Evolutionary conservation across 1,140 invertebrate species (phyloP).

Genomic region (Trichoplusia ni): DNA sequence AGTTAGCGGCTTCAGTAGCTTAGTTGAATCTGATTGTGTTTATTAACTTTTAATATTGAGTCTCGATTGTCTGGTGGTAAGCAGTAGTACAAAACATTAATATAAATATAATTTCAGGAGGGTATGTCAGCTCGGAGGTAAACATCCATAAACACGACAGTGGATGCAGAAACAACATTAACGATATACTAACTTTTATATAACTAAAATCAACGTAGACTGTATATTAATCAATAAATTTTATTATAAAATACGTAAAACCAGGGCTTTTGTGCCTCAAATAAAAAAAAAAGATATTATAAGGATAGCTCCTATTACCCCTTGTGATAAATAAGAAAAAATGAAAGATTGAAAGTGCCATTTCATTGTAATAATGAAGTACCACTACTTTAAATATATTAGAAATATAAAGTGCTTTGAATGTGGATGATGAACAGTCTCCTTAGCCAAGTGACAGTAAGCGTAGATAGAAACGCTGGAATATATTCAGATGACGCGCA

Average conservation of each 20-base stretch:
- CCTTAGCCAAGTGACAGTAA: too few species aligned
- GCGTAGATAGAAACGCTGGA: too few species aligned
- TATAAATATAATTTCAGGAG: slow-evolving; percentile 46
- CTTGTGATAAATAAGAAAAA: slow-evolving; percentile 46
- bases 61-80: not conserved
- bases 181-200: slow-evolving; percentile 10
- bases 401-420: not conserved
- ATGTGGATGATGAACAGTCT: not conserved
- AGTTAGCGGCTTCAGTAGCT: too few species aligned
- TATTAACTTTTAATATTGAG: too few species aligned
- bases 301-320: slow-evolving; percentile 25
- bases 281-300: slow-evolving; percentile 16
- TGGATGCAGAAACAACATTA: slow-evolving; percentile 29
- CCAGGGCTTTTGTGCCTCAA: slow-evolving; percentile 19
- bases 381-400: slow-evolving; percentile 8
- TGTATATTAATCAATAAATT: slow-evolving; percentile 23
- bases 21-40: too few species aligned
- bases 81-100: not conserved
- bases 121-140: slow-evolving; percentile 51
- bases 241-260: slow-evolving; percentile 17
- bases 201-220: slow-evolving; percentile 8
- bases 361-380: slow-evolving; percentile 30
- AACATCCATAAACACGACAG: slow-evolving; percentile 34
- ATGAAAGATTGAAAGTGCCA: slow-evolving; percentile 50
- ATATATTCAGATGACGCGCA: too few species aligned